Evolutionary conservation across 2,113 vertebrate genomes (phyloP), one percentile per base, ranked within the genome.

Genomic region (Onychorhynchus coronatus): DNA sequence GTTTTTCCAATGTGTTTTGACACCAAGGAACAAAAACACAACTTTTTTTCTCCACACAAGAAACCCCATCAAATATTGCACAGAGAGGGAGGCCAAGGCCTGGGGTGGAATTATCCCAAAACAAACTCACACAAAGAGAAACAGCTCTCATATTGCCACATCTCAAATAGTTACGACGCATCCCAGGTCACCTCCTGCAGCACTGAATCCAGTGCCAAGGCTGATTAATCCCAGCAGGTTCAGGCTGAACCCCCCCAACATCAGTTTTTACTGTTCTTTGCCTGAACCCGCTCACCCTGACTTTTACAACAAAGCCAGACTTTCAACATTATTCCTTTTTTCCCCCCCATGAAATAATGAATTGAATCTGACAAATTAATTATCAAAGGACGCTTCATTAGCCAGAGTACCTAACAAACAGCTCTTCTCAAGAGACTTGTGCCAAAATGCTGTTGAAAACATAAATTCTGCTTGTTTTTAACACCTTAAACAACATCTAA

Each of bases 61-160:
- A 41, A 73, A 2, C 9, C 11, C 8, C 37, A 3, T 0, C 0
- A 5, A 8, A 56, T 5, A 5, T 14, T 24, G 5, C 28, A 3
- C 2, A 14, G 14, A 7, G 0, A 2, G 4, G 1, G 12, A 42
- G 4, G 11, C 2, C 52, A 37, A 53, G 8, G 22, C 52, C 5
- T 24, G 11, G 15, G 7, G 12, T 39, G 5, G 52, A 61, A 79
- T 46, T 16, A 20, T 8, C 33, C 58, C 33, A 19, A 33, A 27
- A 14, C 1, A 27, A 11, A 2, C 23, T 37, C 8, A 16, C 6
- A 7, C 35, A 28, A 22, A 24, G 1, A 41, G 5, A 83, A 24
- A 2, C 0, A 1, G 1, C 2, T 13, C 17, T 75, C 2, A 0
- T 2, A 1, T 6, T 65, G n/a, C 23, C 4, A 0, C 0, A 12